These are phyloP conservation scores for Hydrolagus affinis DNA, from an alignment of 2,113 vertebrate species.

Conservation along the genomic window DNA sequence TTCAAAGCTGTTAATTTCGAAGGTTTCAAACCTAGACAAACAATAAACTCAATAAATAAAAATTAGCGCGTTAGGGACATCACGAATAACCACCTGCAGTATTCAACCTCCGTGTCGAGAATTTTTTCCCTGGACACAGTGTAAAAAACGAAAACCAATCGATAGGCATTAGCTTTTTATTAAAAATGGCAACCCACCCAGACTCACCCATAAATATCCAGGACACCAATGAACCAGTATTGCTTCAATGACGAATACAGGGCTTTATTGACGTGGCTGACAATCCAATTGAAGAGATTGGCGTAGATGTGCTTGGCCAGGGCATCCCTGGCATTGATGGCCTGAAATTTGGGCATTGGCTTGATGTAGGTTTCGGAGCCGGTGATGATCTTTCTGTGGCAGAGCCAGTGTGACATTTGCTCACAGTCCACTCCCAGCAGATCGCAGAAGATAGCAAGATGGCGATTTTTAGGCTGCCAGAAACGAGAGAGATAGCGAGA, in stretches of 20 bases:
- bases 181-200: not conserved
- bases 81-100: too few relatives aligned
- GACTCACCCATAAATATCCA: constrained; percentile 92
- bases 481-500: constrained; percentile 22
- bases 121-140: not conserved
- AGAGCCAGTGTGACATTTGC: constrained; percentile 96
- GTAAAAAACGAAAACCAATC: not conserved
- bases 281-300: constrained; percentile 96
- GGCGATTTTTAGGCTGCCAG: constrained; percentile 75
- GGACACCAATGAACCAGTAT: constrained; percentile 92
- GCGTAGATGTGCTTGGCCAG: constrained; percentile 95
- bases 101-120: too few relatives aligned
- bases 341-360: constrained; percentile 81
- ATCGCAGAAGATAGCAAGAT: constrained; percentile 82
- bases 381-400: constrained; percentile 88
- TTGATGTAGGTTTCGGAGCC: constrained; percentile 91
- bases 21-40: constrained; percentile 84
- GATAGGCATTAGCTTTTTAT: not conserved
- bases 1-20: constrained; percentile 98
- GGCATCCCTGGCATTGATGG: constrained; percentile 86
- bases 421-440: constrained; percentile 88
- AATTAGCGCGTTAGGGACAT: too few relatives aligned
- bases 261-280: constrained; percentile 86
- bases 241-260: constrained; percentile 80
- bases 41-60: constrained; percentile 36